phyloP scores from a whole-genome alignment of 2,888 invertebrate genomes.

The Stenichneumon culpator region DNA sequence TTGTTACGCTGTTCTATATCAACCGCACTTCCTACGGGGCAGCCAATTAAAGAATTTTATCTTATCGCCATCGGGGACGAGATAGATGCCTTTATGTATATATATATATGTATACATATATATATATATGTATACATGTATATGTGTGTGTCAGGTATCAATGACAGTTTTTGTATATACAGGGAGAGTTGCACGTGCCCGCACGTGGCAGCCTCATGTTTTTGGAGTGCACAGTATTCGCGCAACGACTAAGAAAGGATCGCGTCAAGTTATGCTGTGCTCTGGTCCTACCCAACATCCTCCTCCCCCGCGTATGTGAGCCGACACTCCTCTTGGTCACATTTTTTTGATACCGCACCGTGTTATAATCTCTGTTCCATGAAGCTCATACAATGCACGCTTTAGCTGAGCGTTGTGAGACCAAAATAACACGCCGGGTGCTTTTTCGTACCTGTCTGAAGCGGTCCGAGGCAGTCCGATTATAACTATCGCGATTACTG shows the following conservation, averaged over 20 bases:
- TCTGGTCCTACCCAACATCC: neutral
- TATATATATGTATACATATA: neutral
- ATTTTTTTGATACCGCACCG: constrained; percentile 62
- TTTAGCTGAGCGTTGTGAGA: neutral
- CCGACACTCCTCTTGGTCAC: constrained; percentile 49
- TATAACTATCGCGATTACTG: neutral
- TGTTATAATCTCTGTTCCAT: constrained; percentile 22
- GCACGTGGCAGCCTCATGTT: constrained; percentile 53
- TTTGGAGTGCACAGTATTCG: constrained; percentile 60
- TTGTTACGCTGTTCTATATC: constrained; percentile 1
- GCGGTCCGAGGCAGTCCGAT: neutral
- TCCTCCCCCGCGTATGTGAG: constrained; percentile 49
- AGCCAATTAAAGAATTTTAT: constrained; percentile 16
- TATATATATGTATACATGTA: neutral
- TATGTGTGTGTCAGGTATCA: constrained; percentile 6
- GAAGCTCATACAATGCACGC: neutral
- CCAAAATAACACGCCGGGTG: neutral
- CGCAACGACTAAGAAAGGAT: constrained; percentile 17
- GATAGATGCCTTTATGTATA: neutral
- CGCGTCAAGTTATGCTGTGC: constrained; percentile 30
- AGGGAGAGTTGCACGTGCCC: constrained; percentile 14
- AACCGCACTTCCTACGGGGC: constrained; percentile 21
- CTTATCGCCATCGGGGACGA: constrained; percentile 13
- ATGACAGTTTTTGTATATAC: neutral
- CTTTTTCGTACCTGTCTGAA: neutral